Evolutionary conservation across 1,140 invertebrate species (phyloP).

Genomic region (Periplaneta americana): DNA sequence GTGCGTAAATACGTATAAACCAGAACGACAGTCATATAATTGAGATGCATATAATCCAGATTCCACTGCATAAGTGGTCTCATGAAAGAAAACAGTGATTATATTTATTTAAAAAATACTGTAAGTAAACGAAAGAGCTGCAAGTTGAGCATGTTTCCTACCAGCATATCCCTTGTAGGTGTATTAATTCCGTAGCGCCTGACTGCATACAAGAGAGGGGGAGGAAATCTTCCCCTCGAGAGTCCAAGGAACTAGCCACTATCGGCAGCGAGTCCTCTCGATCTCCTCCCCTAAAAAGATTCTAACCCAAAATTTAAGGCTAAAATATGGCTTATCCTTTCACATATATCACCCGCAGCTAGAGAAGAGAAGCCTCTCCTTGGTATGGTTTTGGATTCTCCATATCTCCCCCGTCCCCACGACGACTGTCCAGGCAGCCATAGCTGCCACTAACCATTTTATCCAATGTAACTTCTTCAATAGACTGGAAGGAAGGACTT

Average conservation of each 20-base stretch:
- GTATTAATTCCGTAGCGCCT: background rate
- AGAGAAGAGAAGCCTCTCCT: background rate
- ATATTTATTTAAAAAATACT: no score
- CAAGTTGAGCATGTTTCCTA: no score
- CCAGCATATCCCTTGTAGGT: background rate
- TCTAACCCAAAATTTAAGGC: conserved; percentile 6
- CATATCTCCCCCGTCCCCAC: background rate
- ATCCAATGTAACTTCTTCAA: conserved; percentile 15
- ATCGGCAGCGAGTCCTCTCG: background rate
- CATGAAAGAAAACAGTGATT: no score
- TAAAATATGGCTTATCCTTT: conserved; percentile 6
- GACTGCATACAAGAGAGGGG: no score
- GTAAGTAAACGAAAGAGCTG: no score
- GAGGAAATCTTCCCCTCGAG: background rate
- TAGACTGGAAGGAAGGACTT: conserved; percentile 14
- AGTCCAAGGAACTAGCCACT: background rate
- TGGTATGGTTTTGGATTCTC: background rate
- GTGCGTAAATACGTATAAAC: no score
- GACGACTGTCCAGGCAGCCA: background rate
- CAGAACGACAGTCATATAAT: no score
- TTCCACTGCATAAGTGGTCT: no score
- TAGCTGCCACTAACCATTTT: conserved; percentile 15
- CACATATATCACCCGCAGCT: conserved; percentile 3
- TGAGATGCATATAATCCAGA: no score
- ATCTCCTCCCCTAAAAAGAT: background rate